Evolutionary conservation across 2,113 vertebrate genomes (phyloP).

Genomic region (Gambusia affinis): DNA sequence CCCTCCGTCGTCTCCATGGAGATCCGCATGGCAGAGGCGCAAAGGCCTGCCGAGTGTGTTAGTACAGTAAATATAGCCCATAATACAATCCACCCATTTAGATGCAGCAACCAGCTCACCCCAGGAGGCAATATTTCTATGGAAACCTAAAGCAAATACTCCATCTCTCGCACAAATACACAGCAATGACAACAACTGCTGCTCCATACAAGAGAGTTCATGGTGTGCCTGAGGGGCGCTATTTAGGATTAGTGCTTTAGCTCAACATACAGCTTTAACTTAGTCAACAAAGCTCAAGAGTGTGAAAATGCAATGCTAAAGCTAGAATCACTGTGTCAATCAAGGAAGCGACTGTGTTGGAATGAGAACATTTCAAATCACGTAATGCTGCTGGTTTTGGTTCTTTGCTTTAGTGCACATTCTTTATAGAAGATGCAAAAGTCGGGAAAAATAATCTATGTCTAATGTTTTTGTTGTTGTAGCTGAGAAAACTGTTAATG

Average conservation of each 20-base stretch:
- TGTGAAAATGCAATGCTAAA: background rate
- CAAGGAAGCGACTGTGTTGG: background rate
- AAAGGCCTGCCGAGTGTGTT: conserved; percentile 68
- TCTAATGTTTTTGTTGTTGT: too few species aligned
- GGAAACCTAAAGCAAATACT: conserved; percentile 57
- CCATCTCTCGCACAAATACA: conserved; percentile 5
- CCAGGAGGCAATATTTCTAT: conserved; percentile 56
- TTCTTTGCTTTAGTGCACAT: background rate
- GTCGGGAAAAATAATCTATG: too few species aligned
- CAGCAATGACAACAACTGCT: conserved; percentile 6
- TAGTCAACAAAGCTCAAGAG: background rate
- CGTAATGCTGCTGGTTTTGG: too few species aligned
- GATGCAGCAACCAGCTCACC: conserved; percentile 52
- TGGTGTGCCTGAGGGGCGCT: conserved; percentile 30
- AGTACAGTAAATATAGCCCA: conserved; percentile 71
- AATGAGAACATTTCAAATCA: background rate
- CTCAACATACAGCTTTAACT: background rate
- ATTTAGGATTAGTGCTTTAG: conserved; percentile 12
- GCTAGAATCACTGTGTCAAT: background rate
- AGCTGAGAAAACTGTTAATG: too few species aligned
- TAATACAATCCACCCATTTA: conserved; percentile 65
- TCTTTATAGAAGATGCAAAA: too few species aligned
- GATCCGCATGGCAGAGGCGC: conserved; percentile 57
- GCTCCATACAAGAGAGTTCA: conserved; percentile 15
- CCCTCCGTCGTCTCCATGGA: conserved; percentile 69